Base-by-base conservation (phyloP, 2,113 vertebrate genomes). In the Balaeniceps rex region DNA sequence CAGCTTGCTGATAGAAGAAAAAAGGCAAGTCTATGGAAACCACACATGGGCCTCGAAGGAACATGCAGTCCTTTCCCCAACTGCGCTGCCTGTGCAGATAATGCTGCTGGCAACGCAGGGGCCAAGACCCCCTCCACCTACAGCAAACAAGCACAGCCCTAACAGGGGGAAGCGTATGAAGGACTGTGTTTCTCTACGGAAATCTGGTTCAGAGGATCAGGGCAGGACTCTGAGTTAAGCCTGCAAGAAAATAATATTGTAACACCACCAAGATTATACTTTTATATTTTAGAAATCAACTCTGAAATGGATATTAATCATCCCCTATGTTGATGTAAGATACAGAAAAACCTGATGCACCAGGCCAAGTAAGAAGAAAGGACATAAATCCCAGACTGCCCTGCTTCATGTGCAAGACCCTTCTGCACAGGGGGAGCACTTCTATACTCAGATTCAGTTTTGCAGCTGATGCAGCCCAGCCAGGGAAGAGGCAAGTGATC, bases 401-500 rank as follows among this genome's bases (percentile, higher is more conserved):
- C 21, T 0, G 0, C 7, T 55, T 55, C 49, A 29, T 0, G 0
- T 6, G 6, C 13, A 11, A 58, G 42, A 78, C 19, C 15, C 11
- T 18, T 36, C 55, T 58, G 55, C 10, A 4, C 38, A 42, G 26
- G 58, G 19, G 40, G 25, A 79, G 44, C 60, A 19, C 40, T 77
- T 77, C 46, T 38, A 68, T 14, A n/a, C 12, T 61, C 36, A 16
- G 42, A 19, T 17, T 69, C 0, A 0, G 7, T 28, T 94, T 40
- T 68, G 42, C 36, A 70, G 36, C 33, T 74, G 78, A 84, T 10
- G 6, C 75, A 82, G 83, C 47, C 52, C 5, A 0, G 63, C 61
- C 83, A 42, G 65, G 42, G 38, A 85, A 79, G 57, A 83, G 70
- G 60, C 42, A 76, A 83, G 23, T 4, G 52, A 72, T 12, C 5